phyloP scores from a whole-genome alignment of 2,113 vertebrate species.

The Dromaius novaehollandiae region DNA sequence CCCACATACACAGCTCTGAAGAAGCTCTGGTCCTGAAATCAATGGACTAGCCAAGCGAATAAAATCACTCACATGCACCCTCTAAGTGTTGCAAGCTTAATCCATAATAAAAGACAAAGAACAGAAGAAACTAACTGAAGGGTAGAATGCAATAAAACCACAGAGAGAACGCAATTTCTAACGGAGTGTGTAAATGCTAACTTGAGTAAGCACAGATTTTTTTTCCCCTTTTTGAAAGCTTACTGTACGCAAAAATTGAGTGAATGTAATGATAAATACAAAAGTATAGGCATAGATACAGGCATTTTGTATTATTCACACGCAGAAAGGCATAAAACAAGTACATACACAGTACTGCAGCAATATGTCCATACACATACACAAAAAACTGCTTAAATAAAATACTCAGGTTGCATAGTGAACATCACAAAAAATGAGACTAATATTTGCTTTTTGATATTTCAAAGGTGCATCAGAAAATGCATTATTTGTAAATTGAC shows the following conservation, averaged over 20 bases:
- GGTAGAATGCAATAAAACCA: neutral
- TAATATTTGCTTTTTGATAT: neutral
- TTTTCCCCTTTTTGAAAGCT: neutral
- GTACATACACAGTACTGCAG: neutral
- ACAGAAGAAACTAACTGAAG: too few relatives aligned
- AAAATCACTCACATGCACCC: neutral
- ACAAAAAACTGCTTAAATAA: neutral
- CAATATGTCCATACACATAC: accelerated
- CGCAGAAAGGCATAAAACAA: neutral
- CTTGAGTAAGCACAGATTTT: neutral
- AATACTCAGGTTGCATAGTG: neutral
- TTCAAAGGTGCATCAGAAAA: neutral
- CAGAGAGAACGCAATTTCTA: neutral
- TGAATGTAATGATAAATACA: too few relatives aligned
- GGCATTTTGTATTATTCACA: neutral
- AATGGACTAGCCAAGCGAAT: neutral
- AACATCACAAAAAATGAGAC: neutral
- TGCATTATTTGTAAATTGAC: neutral
- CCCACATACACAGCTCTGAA: accelerated
- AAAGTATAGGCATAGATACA: neutral
- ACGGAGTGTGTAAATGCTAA: neutral
- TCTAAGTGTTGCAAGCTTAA: accelerated
- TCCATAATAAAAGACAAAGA: neutral
- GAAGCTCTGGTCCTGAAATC: neutral
- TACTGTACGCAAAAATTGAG: neutral